Conservation (phyloP, 2,113 vertebrate genomes). For the Strix aluco region DNA sequence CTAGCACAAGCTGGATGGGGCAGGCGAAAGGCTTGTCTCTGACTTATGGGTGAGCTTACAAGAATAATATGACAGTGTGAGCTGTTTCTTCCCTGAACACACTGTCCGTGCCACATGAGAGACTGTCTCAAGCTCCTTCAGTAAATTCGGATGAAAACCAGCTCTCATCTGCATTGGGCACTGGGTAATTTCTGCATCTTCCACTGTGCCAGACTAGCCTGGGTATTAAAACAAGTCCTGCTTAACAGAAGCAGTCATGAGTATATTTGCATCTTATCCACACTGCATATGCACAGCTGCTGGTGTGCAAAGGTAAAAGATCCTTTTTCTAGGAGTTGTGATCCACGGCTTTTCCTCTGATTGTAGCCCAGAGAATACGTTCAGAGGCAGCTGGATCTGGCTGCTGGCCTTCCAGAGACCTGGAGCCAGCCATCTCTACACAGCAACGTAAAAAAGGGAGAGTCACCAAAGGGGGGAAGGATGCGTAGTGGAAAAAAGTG, state of each 20-base stretch:
- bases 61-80: background rate
- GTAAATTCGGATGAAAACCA: background rate
- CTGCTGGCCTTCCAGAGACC: background rate
- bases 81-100: background rate
- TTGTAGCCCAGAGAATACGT: background rate
- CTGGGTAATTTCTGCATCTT: background rate
- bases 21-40: background rate
- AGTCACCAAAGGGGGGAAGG: background rate
- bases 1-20: background rate
- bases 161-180: background rate
- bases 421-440: background rate
- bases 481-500: background rate
- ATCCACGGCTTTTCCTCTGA: background rate
- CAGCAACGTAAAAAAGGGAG: background rate
- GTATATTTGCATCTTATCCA: background rate
- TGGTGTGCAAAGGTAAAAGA: background rate
- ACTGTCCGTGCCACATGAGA: rapidly evolving
- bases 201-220: background rate
- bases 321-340: background rate
- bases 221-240: background rate
- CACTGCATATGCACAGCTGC: background rate
- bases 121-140: background rate
- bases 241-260: background rate
- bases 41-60: background rate
- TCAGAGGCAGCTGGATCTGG: background rate